Evolutionary conservation across 2,888 invertebrate species (phyloP).

Genomic region (Geotrupes spiniger): DNA sequence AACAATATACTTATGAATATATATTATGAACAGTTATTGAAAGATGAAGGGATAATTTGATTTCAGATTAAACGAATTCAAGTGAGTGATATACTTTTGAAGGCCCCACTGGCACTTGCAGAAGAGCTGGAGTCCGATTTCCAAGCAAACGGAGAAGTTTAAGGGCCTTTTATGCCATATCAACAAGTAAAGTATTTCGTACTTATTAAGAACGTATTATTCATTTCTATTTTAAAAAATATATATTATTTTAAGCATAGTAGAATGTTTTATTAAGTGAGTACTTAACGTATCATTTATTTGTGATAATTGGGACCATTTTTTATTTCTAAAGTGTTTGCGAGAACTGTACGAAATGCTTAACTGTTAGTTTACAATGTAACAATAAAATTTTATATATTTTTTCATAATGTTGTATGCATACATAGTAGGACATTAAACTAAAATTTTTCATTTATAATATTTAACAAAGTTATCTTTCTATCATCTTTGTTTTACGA

Average conservation of each 20-base stretch:
- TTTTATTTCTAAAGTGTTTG: constrained; percentile 7
- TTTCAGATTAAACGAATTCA: constrained; percentile 46
- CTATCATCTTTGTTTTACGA: constrained; percentile 9
- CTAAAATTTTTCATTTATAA: constrained; percentile 7
- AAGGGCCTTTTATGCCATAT: constrained; percentile 26
- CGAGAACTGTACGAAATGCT: constrained; percentile 20
- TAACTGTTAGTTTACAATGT: constrained; percentile 19
- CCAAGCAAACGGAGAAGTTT: constrained; percentile 24
- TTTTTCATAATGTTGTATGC: constrained; percentile 13
- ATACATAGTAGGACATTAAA: constrained; percentile 7
- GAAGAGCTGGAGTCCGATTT: constrained; percentile 42
- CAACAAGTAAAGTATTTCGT: constrained; percentile 26
- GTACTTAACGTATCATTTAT: constrained; percentile 3
- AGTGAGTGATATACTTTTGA: constrained; percentile 43
- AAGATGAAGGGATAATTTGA: too few relatives aligned
- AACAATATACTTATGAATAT: too few relatives aligned
- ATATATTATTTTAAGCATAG: not conserved
- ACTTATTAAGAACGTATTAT: constrained; percentile 12
- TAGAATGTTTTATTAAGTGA: not conserved
- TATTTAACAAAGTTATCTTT: constrained; percentile 1
- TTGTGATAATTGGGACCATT: constrained; percentile 11
- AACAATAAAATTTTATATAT: constrained; percentile 17
- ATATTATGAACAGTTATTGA: too few relatives aligned
- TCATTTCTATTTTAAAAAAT: not conserved
- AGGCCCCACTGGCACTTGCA: constrained; percentile 47